Evolutionary conservation across 2,113 vertebrate species (phyloP), one percentile per base, ranked within the genome.

Genomic region (Eudyptes chrysolophus): DNA sequence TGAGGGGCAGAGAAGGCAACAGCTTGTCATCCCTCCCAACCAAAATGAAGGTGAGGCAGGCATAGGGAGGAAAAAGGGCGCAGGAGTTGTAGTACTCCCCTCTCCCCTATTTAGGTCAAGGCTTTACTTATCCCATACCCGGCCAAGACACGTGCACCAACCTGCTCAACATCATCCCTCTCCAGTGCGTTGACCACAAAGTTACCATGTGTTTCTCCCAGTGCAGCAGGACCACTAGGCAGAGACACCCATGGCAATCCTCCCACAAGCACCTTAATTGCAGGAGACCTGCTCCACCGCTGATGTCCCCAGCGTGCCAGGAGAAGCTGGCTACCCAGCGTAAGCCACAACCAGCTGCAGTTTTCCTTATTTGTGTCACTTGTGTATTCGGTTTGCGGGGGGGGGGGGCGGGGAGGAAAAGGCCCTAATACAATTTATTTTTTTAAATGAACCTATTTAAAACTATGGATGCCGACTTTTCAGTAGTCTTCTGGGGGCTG

Each of bases 361-460:
- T 92, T 93, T 74, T 36, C 88, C 52, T 75, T 95, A 11, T 79
- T 91, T 74, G 36, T 62, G 68, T 38, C 92, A 74, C 75, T 96
- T 69, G 80, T 84, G 80, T 78, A 66, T 87, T 96, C 48, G 74
- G 82, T 66, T 90, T 95, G 70, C 51, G 42, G 64, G 66, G 62
- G 64, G 66, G 62, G 10, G 42, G 64, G 66, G 62, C 9, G 42
- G 6, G 88, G 55, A 86, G 55, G 68, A 88, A 86, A 92, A 88
- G 34, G 17, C 64, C 68, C 82, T 97, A 96, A 97, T 94, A 92
- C 89, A 77, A 93, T 96, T 97, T 96, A 94, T 93, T 93, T 95
- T 95, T 95, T 90, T 77, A 97, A 97, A 97, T 93, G 78, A 95
- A 93, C 93, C 94, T 86, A 86, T 96, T 97, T 96, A 92, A 96